These are phyloP conservation scores for Nyctibius bracteatus DNA, from an alignment of 2,113 vertebrate species.

Conservation along the genomic window DNA sequence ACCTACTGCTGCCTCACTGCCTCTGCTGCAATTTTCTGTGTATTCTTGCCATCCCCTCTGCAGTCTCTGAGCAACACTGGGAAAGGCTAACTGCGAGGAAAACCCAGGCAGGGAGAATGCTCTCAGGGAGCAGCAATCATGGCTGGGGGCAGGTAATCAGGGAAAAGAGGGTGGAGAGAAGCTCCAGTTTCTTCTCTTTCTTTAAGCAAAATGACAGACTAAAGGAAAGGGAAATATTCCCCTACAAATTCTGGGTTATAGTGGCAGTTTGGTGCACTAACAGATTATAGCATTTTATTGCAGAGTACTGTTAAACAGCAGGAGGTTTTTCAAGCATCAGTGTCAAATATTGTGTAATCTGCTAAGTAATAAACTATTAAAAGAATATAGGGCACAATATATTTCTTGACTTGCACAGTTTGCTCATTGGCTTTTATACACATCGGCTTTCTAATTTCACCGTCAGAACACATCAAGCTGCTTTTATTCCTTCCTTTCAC, in stretches of 20 bases:
- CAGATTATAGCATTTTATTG: background rate
- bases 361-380: conserved; percentile 28
- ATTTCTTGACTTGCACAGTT: conserved; percentile 20
- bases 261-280: background rate
- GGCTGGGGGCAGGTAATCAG: background rate
- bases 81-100: background rate
- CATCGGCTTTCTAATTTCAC: conserved; percentile 24
- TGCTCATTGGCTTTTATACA: background rate
- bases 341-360: conserved; percentile 23
- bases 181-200: background rate
- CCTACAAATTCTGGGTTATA: background rate
- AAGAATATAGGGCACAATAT: background rate
- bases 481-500: conserved; percentile 21
- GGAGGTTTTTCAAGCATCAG: conserved; percentile 8
- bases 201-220: background rate
- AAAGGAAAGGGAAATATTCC: background rate
- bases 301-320: background rate
- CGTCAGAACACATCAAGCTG: background rate
- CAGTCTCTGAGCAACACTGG: background rate
- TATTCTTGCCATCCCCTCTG: background rate
- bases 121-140: background rate
- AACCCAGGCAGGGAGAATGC: background rate
- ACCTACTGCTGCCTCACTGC: background rate
- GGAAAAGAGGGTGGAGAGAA: background rate
- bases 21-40: background rate